A percentile compares a stretch with the other conserved stretches of the same genome.
Evolutionary conservation across 2,888 invertebrate species (phyloP).

Genomic region (Catocala fraxini): DNA sequence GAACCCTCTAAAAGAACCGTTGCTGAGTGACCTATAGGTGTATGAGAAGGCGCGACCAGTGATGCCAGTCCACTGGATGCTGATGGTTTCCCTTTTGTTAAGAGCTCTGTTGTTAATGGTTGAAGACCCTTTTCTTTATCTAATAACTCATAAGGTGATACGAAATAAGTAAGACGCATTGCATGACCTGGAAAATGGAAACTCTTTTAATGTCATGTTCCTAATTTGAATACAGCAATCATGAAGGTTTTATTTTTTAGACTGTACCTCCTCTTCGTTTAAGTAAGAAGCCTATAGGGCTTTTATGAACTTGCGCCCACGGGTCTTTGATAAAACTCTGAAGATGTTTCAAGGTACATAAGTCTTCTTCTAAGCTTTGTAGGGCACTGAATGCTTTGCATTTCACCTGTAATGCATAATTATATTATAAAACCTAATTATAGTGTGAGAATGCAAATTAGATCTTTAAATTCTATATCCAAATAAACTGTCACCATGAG

Average conservation of each 20-base stretch:
- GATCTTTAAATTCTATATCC: no score
- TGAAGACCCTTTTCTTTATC: constrained; percentile 92
- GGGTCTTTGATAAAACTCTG: constrained; percentile 91
- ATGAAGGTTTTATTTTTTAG: constrained; percentile 1
- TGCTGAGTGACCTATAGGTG: constrained; percentile 94
- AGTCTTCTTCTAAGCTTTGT: constrained; percentile 96
- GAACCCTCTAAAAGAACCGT: constrained; percentile 97
- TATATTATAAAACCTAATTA: neutral
- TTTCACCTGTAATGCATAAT: constrained; percentile 88
- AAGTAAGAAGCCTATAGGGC: constrained; percentile 95
- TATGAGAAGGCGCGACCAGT: constrained; percentile 79
- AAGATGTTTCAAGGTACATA: constrained; percentile 93
- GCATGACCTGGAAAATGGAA: constrained; percentile 90
- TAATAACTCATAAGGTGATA: constrained; percentile 96
- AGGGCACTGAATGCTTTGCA: constrained; percentile 97
- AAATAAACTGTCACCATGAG: no score
- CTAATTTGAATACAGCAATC: no score
- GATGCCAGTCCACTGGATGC: constrained; percentile 72
- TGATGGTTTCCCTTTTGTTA: constrained; percentile 84
- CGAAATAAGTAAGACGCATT: constrained; percentile 97
- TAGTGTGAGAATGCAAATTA: no score
- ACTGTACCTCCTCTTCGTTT: constrained; percentile 92
- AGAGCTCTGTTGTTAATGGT: constrained; percentile 92
- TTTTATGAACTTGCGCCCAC: constrained; percentile 92
- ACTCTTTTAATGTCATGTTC: neutral